phyloP scores from a whole-genome alignment of 1,140 invertebrate genomes.

The Dinoponera quadriceps region DNA sequence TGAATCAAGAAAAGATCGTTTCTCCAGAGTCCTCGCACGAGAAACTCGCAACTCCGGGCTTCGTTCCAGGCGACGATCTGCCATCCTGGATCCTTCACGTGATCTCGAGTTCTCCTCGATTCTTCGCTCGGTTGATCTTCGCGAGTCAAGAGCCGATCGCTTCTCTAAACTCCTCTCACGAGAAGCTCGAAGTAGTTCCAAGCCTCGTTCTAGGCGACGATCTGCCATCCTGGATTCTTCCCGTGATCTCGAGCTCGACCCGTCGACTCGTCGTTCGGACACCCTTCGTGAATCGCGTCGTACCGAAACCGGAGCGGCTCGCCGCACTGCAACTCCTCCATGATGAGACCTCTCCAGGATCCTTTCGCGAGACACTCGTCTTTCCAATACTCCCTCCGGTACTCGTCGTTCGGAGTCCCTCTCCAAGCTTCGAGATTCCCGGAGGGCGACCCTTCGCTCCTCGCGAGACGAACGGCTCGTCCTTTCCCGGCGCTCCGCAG shows the following conservation, averaged over 20 bases:
- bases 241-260: background rate
- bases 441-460: background rate
- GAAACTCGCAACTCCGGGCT: background rate
- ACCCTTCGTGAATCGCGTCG: background rate
- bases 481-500: slow-evolving; percentile 13
- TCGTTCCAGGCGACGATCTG: slow-evolving; percentile 15
- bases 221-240: background rate
- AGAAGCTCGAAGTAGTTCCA: background rate
- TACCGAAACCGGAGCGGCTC: background rate
- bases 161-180: background rate
- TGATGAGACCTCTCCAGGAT: background rate
- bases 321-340: slow-evolving; percentile 10
- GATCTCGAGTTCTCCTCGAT: background rate
- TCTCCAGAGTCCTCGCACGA: background rate
- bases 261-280: background rate
- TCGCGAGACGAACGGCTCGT: slow-evolving; percentile 18
- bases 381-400: background rate
- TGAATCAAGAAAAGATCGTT: background rate
- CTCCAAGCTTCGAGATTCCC: slow-evolving; percentile 8
- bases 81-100: slow-evolving; percentile 9
- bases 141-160: slow-evolving; percentile 4
- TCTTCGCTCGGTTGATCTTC: slow-evolving; percentile 13
- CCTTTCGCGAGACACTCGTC: background rate
- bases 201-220: background rate
- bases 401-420: slow-evolving; percentile 26